phyloP scores from a whole-genome alignment of 2,113 vertebrate genomes.

The Isichthys henryi region DNA sequence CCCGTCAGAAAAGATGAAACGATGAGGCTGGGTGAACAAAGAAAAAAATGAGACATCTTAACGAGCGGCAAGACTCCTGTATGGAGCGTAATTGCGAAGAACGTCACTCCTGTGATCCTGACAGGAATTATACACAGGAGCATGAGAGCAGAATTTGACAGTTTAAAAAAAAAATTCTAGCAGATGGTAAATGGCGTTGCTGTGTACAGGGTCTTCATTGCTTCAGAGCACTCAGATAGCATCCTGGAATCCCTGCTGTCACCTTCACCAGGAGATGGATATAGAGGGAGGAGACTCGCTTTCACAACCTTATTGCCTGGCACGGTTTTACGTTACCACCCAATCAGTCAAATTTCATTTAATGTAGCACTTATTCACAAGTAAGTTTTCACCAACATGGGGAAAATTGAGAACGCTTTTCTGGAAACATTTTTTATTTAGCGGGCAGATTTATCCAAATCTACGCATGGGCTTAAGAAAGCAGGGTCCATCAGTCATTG shows the following conservation, averaged over 20 bases:
- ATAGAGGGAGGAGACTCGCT: background rate
- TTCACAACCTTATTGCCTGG: background rate
- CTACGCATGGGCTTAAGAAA: background rate
- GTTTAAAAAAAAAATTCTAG: background rate
- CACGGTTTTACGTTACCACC: background rate
- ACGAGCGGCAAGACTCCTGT: background rate
- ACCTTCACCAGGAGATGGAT: background rate
- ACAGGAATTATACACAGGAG: background rate
- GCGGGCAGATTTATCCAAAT: background rate
- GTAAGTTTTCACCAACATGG: background rate
- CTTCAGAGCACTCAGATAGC: background rate
- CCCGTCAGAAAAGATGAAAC: background rate
- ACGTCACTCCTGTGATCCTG: background rate
- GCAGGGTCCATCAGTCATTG: background rate
- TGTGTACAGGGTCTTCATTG: background rate
- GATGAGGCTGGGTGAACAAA: background rate
- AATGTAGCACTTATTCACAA: background rate
- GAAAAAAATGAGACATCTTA: background rate
- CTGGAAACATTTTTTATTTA: background rate
- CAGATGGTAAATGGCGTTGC: background rate
- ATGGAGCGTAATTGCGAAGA: background rate
- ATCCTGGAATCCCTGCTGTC: background rate
- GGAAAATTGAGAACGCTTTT: background rate
- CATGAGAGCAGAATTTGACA: background rate
- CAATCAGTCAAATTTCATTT: background rate